A percentile compares a stretch with the other conserved stretches of the same genome.
phyloP scores from a whole-genome alignment of 2,113 vertebrate species.

The Macrotus californicus region DNA sequence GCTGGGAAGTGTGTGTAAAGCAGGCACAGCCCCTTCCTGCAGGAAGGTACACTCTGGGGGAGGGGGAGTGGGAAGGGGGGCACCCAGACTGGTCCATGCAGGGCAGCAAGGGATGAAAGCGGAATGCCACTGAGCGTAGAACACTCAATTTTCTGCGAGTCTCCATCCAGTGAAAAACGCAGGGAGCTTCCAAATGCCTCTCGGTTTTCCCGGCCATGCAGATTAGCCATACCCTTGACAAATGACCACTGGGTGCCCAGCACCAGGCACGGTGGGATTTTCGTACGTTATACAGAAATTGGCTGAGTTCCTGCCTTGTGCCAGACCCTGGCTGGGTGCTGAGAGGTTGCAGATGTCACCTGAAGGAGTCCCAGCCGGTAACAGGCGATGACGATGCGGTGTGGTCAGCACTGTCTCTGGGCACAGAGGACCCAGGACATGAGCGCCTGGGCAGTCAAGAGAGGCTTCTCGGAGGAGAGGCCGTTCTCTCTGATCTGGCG shows the following conservation, averaged over 20 bases:
- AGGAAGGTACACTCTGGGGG: accelerated
- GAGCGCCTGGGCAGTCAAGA: neutral
- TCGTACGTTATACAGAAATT: neutral
- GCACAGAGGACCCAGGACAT: neutral
- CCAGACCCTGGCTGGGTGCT: neutral
- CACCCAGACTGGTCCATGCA: too few relatives aligned
- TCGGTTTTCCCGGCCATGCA: neutral
- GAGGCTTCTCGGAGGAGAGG: neutral
- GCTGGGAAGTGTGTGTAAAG: neutral
- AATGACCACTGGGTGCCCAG: neutral
- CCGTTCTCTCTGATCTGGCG: accelerated
- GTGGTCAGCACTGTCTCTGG: too few relatives aligned
- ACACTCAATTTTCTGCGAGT: neutral
- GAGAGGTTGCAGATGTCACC: neutral
- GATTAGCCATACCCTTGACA: neutral
- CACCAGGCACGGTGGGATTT: too few relatives aligned
- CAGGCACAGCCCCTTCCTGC: neutral
- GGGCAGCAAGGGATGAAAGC: neutral
- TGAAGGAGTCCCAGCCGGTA: neutral
- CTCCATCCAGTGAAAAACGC: neutral
- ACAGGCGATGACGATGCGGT: too few relatives aligned
- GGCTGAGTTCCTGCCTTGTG: neutral
- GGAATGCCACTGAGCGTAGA: neutral
- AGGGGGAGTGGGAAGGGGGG: neutral
- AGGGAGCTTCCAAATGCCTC: neutral